Base-by-base conservation (phyloP, 2,113 vertebrate genomes). In the Castor canadensis region DNA sequence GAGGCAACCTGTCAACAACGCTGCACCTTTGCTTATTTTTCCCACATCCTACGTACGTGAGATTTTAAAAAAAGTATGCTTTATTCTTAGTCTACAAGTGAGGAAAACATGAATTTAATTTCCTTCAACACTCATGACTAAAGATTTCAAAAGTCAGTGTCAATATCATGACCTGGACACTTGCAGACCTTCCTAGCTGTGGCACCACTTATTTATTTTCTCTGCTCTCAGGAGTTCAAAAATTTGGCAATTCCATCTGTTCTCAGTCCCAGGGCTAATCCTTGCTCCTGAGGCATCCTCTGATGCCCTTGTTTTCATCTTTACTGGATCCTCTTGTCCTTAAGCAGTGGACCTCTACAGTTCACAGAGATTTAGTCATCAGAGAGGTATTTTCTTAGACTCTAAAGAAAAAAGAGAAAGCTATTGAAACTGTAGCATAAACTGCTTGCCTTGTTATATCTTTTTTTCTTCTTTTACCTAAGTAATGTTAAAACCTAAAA, bases 321-420 rank as follows among this genome's bases (percentile, higher is more conserved):
- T 40, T 40, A 15, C n/a, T 54, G 15, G 13, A 66, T 16, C 54
- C 52, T 62, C 94, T 91, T 38, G 73, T 91, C 54, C 62, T 94
- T 47, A 26, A 77, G 60, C 58, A 6, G 91, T 52, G 82, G 85
- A 73, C 81, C 86, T 49, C 62, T 2, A 81, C 35, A 24, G 80
- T 30, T 73, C 69, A 71, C 52, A 82, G 71, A 85, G 80, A 76
- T 81, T 92, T 72, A 60, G 85, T 81, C 52, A 85, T 72, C 95
- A 81, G 72, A 71, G 58, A 64, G 83, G 62, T 2, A 30, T 85
- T 84, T 82, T 93, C 58, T 56, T 40, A 49, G 56, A 88, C 66
- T n/a, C 86, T 5, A 20, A 66, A 89, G 85, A 71, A 93, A 52
- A 71, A 35, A 58, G 16, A 54, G 52, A 54, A 17, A 54, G 16